These are phyloP conservation scores for Macaria liturata DNA, from an alignment of 2,888 invertebrate genomes.

Conservation along the genomic window DNA sequence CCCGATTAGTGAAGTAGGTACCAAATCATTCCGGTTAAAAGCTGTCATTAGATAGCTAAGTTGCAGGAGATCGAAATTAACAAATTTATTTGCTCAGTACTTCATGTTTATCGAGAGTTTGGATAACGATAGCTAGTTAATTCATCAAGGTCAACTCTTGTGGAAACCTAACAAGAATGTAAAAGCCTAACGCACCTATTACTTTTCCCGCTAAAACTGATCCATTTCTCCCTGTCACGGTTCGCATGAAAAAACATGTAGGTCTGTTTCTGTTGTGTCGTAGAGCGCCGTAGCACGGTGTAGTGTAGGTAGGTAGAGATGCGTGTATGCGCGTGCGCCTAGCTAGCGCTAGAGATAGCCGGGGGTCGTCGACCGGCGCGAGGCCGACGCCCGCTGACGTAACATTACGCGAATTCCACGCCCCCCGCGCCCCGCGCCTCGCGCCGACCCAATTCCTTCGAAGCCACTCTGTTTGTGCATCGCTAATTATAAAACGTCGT, in stretches of 20 bases:
- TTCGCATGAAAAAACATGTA: slow-evolving; percentile 13
- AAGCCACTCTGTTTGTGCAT: slow-evolving; percentile 79
- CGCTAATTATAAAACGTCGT: slow-evolving; percentile 75
- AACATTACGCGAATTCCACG: slow-evolving; percentile 81
- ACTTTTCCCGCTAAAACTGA: neutral
- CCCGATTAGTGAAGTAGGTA: neutral
- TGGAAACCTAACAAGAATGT: no score
- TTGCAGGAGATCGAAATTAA: no score
- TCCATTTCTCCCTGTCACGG: slow-evolving; percentile 5
- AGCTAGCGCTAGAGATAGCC: slow-evolving; percentile 74
- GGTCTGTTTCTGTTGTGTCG: slow-evolving; percentile 5
- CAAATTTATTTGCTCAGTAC: no score
- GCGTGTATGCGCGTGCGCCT: slow-evolving; percentile 66
- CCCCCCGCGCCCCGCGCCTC: slow-evolving; percentile 51
- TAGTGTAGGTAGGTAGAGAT: slow-evolving; percentile 24
- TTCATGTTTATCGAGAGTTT: no score
- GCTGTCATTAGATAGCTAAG: no score
- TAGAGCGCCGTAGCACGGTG: neutral
- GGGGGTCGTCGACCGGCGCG: slow-evolving; percentile 77
- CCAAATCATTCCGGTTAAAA: no score
- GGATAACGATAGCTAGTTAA: no score
- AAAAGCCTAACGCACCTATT: no score
- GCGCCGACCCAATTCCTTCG: slow-evolving; percentile 79
- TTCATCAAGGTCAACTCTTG: no score
- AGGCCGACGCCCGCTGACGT: slow-evolving; percentile 82